Conservation (phyloP, 2,888 invertebrate genomes). For the Lasioglossum malachurum region DNA sequence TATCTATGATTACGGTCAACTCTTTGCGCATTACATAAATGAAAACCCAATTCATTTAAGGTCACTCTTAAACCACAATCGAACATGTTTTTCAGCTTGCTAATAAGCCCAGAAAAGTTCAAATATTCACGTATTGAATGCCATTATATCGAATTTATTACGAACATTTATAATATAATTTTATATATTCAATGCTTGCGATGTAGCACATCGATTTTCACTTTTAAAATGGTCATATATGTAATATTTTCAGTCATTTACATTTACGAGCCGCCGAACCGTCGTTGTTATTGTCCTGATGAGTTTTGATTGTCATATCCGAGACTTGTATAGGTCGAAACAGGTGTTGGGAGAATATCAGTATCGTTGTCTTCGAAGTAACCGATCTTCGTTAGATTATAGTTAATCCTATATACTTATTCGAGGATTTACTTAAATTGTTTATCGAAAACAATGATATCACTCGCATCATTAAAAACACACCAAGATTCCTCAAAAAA, state of each 20-base stretch:
- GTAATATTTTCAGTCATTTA: not conserved
- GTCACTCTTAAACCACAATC: not conserved
- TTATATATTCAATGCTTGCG: not conserved
- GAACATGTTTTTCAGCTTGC: not conserved
- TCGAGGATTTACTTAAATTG: not conserved
- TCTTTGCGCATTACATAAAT: not conserved
- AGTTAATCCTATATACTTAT: no score
- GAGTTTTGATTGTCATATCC: not conserved
- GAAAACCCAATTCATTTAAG: not conserved
- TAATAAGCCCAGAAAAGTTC: not conserved
- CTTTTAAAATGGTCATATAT: not conserved
- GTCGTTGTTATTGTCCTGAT: no score
- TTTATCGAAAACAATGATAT: not conserved
- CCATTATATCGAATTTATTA: not conserved
- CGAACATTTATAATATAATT: not conserved
- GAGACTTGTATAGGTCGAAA: no score
- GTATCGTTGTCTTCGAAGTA: not conserved
- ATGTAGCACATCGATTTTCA: not conserved
- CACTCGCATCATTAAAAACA: not conserved
- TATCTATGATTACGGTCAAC: constrained; percentile 27
- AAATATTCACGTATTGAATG: not conserved
- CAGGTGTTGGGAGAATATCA: not conserved
- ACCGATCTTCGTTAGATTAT: no score
- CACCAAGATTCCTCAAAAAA: not conserved
- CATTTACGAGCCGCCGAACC: not conserved